phyloP scores from a whole-genome alignment of 2,797 vertebrate genomes.

The Acrossocheilus wenchowensis region DNA sequence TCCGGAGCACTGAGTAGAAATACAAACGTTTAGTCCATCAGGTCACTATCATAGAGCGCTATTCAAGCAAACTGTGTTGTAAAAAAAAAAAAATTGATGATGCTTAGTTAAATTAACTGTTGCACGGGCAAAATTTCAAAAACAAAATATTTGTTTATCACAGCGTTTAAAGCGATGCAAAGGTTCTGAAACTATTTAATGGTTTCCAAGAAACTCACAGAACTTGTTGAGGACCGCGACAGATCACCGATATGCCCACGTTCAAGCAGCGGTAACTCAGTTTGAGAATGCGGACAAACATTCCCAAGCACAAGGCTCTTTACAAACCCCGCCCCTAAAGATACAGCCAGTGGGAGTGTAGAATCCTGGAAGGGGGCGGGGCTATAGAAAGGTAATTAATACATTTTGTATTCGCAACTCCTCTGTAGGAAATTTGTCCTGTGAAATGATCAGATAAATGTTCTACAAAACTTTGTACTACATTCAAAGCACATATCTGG shows the following conservation, averaged over 20 bases:
- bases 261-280: slow-evolving; percentile 48
- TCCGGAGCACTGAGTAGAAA: not conserved
- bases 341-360: slow-evolving; percentile 63
- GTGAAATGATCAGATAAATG: not conserved
- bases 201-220: slow-evolving; percentile 21
- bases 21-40: slow-evolving; percentile 47
- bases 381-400: not conserved
- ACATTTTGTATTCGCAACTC: not conserved
- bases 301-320: slow-evolving; percentile 66
- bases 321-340: slow-evolving; percentile 42
- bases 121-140: not conserved
- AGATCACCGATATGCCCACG: not conserved
- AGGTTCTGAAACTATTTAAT: not conserved
- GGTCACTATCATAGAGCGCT: not conserved
- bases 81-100: not conserved
- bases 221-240: not conserved
- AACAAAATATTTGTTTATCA: not conserved
- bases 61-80: not conserved
- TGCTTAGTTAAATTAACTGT: not conserved
- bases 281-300: slow-evolving; percentile 65
- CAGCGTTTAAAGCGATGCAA: not conserved
- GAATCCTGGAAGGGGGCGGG: slow-evolving; percentile 17
- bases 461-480: too few relatives aligned
- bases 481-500: not conserved
- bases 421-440: too few relatives aligned